Evolutionary conservation across 2,113 vertebrate genomes (phyloP), one percentile per base, ranked within the genome.

Genomic region (Hypomesus transpacificus): DNA sequence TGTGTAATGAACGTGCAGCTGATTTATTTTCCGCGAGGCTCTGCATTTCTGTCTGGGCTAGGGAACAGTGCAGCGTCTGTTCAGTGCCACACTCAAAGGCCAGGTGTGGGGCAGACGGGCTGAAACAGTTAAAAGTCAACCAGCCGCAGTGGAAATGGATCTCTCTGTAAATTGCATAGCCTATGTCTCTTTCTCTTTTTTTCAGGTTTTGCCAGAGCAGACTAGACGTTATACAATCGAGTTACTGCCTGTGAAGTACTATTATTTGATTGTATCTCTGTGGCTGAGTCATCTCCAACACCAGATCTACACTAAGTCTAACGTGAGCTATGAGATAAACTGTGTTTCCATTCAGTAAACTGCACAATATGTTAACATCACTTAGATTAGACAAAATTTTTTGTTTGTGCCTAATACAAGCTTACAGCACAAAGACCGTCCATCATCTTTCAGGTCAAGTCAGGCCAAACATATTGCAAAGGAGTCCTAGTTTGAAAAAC

Each of bases 21-120:
- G 85, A 87, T 89, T 88, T 90, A 89, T 88, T 90, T 90, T 89
- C 87, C 83, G 74, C 82, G 68, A 74, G 82, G 77, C 79, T 87
- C 74, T 51, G 85, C 82, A 87, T 78, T 86, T 88, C 81, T 83
- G 82, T 83, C 82, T 72, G 76, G 73, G 70, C 28, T 22, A 9
- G 20, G 46, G 85, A 87, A 90, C 88, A 89, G 80, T 81, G 79
- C 14, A 56, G 0, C 64, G 79, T 88, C 85, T 89, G 88, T 89
- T 89, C 73, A 46, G 56, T 76, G 78, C 75, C 76, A 75, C 62
- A 73, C 79, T 83, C 75, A 61, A 68, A 73, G 39, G 71, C 82
- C 88, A 90, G 90, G 86, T 88, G 87, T 79, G 77, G 76, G 80
- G 85, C 85, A 86, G 84, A 82, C 84, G 68, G 66, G 74, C 74